Evolutionary conservation across 2,888 invertebrate genomes (phyloP), one percentile per base, ranked within the genome.

Genomic region (Monopis laevigella): DNA sequence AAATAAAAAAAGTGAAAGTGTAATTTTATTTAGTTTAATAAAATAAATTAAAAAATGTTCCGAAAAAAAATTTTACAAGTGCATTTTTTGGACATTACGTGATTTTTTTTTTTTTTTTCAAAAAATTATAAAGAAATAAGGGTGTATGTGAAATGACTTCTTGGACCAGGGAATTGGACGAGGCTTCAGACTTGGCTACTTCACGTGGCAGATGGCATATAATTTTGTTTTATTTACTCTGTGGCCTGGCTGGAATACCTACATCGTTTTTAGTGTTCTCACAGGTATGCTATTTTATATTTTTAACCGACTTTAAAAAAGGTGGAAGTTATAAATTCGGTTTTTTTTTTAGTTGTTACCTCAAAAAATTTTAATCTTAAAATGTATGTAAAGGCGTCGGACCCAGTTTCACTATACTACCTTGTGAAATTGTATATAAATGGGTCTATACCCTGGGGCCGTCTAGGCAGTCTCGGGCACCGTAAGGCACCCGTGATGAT

Each of bases 181-280:
- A 84, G 56, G 85, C 86, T 27, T 66, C 84, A 17, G 62, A 69
- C 43, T 75, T 85, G 54, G 83, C 88, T 48, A 88, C 88, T 3
- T 84, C 82, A 54, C 75, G 80, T 49, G 88, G 88, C 12, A 67
- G 73, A 47, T 88, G 87, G 72, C 88, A 88, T 56, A 74, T 83
- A 43, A 58, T 85, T 44, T 72, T 86, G 50, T 86, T 86, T 57
- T 85, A 85, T 52, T 59, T 88, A 42, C 68, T 88, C 18, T 86
- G 88, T 57, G 85, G 85, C 43, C 70, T 87, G 12, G 87, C 87
- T 1, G 84, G 86, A 7, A 69, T 88, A 46, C 85, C 88, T 0
- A 86, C 86, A 2, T 86, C 86, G 0, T 88, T 86, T 52, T 71
- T 86, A 43, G 86, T 86, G 5, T 87, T 88, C 55, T 86, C 85